Evolutionary conservation across 2,113 vertebrate species (phyloP), one percentile per base, ranked within the genome.

Genomic region (Nycticorax nycticorax): DNA sequence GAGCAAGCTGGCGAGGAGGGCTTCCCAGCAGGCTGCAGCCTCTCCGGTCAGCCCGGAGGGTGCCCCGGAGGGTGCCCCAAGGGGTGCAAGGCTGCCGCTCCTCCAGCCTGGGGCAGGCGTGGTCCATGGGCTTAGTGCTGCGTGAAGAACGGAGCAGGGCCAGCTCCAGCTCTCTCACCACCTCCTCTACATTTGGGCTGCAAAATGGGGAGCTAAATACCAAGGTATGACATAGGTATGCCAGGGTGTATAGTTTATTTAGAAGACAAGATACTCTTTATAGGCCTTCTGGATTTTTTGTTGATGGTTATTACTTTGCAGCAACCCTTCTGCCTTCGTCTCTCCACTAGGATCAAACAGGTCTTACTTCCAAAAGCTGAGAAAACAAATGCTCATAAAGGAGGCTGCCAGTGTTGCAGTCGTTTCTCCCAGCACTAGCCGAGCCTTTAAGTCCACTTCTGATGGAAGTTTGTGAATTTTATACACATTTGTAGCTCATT

Each of bases 401-500:
- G 45, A 72, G 91, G 60, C 41, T 91, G 23, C 53, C 6, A 60
- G 47, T 37, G 28, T 67, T 72, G 55, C 75, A 74, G 48, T 55
- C 0, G 0, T n/a, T 69, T 92, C 35, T 75, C 53, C 27, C 26
- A 64, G 62, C 9, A 6, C 39, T 72, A 78, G n/a, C 57, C 63
- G 84, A 82, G 57, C 47, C 62, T 85, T 64, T 80, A 82, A 86
- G 56, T 77, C 43, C 17, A 11, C 30, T 84, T 81, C 32, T 63
- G 78, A 62, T 76, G 67, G 56, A 83, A 79, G 50, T 64, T 20
- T 74, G 80, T 83, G 87, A 88, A 91, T 95, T 91, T 94, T 89
- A 67, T 56, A 64, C 52, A 72, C 89, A 94, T 85, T 96, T 83
- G 77, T 88, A 80, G 85, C 60, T 77, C 67, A 72, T 92, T 96